A percentile compares a stretch with the other conserved stretches of the same genome.
Conservation (phyloP, 2,113 vertebrate species). For the Prolemur simus region DNA sequence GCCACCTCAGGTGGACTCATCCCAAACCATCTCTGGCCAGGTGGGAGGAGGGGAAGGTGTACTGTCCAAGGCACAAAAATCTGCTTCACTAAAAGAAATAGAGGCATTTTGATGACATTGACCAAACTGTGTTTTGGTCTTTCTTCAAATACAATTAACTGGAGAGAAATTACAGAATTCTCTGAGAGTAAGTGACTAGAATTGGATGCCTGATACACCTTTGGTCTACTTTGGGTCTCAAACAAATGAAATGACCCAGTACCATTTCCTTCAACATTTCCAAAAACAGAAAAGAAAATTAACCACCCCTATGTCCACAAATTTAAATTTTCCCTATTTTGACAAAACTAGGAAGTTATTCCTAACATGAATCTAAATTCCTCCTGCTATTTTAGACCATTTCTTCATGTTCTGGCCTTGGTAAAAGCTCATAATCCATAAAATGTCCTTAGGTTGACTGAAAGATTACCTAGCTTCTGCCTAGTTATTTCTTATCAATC, state of each 20-base stretch:
- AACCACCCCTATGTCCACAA: background rate
- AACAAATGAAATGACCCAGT: conserved; percentile 8
- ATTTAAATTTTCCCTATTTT: background rate
- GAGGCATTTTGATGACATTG: background rate
- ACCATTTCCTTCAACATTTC: background rate
- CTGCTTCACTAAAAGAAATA: background rate
- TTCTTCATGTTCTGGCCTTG: background rate
- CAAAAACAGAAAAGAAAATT: background rate
- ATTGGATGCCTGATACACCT: background rate
- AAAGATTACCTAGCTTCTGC: background rate
- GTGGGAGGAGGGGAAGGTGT: background rate
- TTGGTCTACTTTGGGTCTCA: background rate
- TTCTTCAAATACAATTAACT: conserved; percentile 1
- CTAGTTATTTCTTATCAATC: background rate
- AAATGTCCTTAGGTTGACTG: background rate
- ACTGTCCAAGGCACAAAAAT: background rate
- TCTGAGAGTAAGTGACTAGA: background rate
- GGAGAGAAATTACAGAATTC: background rate
- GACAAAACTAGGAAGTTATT: background rate
- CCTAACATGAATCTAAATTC: background rate
- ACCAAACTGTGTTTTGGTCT: background rate
- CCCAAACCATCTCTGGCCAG: background rate
- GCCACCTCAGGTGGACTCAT: background rate
- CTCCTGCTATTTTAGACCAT: background rate
- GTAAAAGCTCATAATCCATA: background rate